Evolutionary conservation across 2,888 invertebrate genomes (phyloP).

Genomic region (Barypeithes pellucidus): DNA sequence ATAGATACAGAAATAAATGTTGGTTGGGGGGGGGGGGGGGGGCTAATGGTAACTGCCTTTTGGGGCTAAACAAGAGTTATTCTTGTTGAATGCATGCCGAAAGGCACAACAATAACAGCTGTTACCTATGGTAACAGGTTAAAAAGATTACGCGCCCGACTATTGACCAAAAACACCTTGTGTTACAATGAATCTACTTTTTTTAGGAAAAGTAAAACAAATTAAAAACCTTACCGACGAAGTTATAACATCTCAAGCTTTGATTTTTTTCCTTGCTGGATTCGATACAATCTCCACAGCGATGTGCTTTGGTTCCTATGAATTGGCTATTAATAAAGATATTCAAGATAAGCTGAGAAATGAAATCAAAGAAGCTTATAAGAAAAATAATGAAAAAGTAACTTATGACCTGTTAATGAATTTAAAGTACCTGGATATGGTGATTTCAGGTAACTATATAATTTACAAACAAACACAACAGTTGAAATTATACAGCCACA

Average conservation of each 20-base stretch:
- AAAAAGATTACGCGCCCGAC: no score
- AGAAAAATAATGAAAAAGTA: conserved; percentile 65
- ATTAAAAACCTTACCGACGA: conserved; percentile 8
- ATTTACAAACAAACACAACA: no score
- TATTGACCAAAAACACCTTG: no score
- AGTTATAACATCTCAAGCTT: conserved; percentile 74
- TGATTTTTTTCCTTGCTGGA: conserved; percentile 72
- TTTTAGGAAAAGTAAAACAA: conserved; percentile 13
- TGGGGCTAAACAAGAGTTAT: no score
- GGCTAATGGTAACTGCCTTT: no score
- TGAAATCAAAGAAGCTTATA: conserved; percentile 66
- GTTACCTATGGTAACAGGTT: no score
- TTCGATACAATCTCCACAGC: conserved; percentile 70
- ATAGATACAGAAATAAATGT: no score
- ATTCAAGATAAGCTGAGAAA: conserved; percentile 73
- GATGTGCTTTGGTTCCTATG: conserved; percentile 72
- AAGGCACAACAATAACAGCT: no score
- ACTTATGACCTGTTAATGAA: conserved; percentile 73
- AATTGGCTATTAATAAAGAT: conserved; percentile 75
- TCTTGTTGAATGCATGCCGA: no score
- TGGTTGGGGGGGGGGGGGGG: no score
- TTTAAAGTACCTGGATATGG: conserved; percentile 77
- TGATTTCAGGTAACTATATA: conserved; percentile 69
- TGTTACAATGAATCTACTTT: no score
- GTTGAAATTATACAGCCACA: no score